Evolutionary conservation across 37 sponge, comb jelly and placozoan species (phyloP).

Genomic region (Hexactinellida sp.): DNA sequence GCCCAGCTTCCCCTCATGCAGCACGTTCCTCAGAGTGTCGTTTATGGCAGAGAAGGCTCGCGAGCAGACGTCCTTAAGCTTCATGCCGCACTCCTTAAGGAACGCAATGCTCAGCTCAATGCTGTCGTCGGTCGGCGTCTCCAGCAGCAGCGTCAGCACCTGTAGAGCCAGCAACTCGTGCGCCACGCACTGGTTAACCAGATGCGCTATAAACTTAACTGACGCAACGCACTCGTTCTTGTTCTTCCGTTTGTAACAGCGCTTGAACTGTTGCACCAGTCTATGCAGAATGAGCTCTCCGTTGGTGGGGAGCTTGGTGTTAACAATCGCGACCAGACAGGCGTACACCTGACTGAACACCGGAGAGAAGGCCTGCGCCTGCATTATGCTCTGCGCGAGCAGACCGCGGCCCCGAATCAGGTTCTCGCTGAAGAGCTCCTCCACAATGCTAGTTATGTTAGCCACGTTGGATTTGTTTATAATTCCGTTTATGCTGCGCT

Average conservation of each 20-base stretch:
- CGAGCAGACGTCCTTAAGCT: conserved; percentile 60
- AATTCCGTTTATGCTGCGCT: conserved; percentile 93
- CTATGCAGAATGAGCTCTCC: conserved; percentile 81
- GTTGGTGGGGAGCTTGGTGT: conserved; percentile 91
- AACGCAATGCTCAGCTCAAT: conserved; percentile 87
- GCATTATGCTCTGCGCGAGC: conserved; percentile 67
- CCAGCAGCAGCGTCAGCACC: conserved; percentile 75
- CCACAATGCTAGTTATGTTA: conserved; percentile 73
- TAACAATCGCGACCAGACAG: conserved; percentile 81
- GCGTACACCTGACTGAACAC: conserved; percentile 96
- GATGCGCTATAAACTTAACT: conserved; percentile 77
- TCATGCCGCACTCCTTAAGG: conserved; percentile 71
- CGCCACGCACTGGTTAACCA: conserved; percentile 87
- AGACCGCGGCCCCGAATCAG: conserved; percentile 88
- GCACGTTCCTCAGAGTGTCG: conserved; percentile 65
- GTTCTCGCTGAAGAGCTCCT: conserved; percentile 84
- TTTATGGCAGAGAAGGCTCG: conserved; percentile 57
- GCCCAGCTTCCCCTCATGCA: conserved; percentile 68
- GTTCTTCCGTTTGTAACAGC: conserved; percentile 65
- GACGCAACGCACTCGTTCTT: conserved; percentile 78
- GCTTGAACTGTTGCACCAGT: conserved; percentile 68
- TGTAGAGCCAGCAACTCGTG: conserved; percentile 89
- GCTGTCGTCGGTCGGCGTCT: conserved; percentile 83
- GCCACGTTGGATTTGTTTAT: conserved; percentile 92
- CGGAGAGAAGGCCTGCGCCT: conserved; percentile 81